Percentiles rank a stretch among this genome's conserved stretches.
These are phyloP conservation scores for Jaculus jaculus DNA, from an alignment of 2,113 vertebrate genomes.

Conservation along the genomic window DNA sequence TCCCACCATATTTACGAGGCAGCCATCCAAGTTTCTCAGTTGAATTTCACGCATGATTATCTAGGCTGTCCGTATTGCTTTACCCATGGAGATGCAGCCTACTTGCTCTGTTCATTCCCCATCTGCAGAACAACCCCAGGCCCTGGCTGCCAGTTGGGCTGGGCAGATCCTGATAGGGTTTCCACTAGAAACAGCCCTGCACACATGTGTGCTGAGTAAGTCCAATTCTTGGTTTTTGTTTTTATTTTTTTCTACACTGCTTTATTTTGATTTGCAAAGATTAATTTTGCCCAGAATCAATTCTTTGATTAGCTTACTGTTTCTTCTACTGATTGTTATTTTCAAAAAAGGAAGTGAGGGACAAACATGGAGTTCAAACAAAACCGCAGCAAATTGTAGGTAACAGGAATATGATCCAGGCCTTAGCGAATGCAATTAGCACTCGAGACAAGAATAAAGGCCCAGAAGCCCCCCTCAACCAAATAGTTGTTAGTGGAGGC, in stretches of 20 bases:
- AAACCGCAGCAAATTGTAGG: not conserved
- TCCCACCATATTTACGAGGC: not conserved
- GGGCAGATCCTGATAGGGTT: not conserved
- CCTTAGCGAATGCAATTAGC: not conserved
- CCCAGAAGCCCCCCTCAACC: not conserved
- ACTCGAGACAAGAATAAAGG: not conserved
- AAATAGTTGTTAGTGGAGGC: not conserved
- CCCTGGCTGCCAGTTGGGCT: not conserved
- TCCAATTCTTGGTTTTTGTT: not conserved
- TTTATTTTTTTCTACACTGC: conserved; percentile 16
- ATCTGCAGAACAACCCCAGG: not conserved
- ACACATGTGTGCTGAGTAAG: not conserved
- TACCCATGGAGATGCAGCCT: not conserved
- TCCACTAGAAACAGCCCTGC: not conserved
- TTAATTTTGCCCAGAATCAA: conserved; percentile 37
- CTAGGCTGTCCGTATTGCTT: not conserved
- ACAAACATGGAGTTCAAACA: conserved; percentile 10
- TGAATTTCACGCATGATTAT: not conserved
- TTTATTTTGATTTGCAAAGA: conserved; percentile 51
- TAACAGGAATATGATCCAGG: not conserved
- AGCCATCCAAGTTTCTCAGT: not conserved
- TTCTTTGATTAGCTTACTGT: conserved; percentile 4
- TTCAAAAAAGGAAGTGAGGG: not conserved
- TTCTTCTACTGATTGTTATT: conserved; percentile 6
- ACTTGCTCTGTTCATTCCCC: not conserved